phyloP scores from a whole-genome alignment of 2,113 vertebrate species.

The Puffinus mauretanicus region DNA sequence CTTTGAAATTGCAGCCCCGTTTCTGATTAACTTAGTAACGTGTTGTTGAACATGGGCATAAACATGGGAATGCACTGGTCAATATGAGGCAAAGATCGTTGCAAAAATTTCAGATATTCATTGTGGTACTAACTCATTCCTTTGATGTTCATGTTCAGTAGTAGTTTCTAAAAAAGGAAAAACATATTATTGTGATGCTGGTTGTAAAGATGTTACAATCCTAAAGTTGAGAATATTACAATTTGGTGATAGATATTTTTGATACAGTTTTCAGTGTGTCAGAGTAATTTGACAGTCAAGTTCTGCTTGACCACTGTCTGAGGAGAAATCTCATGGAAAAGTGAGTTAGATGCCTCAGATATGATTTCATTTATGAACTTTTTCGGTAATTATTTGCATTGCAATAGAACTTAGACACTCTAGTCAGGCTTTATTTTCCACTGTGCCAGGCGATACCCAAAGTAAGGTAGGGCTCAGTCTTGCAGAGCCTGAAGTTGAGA shows the following conservation, averaged over 20 bases:
- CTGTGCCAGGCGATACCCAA: too few relatives aligned
- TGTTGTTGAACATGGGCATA: neutral
- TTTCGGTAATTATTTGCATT: neutral
- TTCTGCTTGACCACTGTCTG: neutral
- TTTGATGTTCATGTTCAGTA: neutral
- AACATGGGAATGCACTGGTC: neutral
- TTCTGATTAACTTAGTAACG: neutral
- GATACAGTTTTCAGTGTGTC: neutral
- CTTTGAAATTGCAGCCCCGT: neutral
- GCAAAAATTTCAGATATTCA: neutral
- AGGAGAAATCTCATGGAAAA: neutral
- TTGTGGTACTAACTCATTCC: neutral
- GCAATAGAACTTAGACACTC: fast-evolving
- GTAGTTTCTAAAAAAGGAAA: neutral
- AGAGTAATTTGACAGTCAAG: neutral
- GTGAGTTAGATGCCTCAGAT: neutral
- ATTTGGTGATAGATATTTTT: neutral
- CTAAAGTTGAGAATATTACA: neutral
- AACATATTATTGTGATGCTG: neutral
- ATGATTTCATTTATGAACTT: neutral
- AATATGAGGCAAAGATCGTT: neutral
- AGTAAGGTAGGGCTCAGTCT: neutral
- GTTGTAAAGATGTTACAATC: neutral
- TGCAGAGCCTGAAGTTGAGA: neutral
- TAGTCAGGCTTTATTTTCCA: neutral